Evolutionary conservation across 2,888 invertebrate species (phyloP), one percentile per base, ranked within the genome.

Genomic region (Liodrosophila aerea): DNA sequence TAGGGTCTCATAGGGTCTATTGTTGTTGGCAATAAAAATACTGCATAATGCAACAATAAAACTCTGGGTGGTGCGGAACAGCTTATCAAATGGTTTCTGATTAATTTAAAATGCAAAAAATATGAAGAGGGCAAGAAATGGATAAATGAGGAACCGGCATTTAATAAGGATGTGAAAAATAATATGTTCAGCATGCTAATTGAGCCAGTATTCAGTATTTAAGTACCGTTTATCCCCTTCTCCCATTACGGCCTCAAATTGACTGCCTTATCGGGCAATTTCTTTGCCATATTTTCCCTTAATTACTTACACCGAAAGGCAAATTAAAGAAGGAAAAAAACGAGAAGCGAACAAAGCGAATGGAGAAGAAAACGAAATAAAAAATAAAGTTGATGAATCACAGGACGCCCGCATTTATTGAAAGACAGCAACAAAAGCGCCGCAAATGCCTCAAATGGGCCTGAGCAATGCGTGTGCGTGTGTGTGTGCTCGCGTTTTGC

Each of bases 101-200:
- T 64, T 71, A 64, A 80, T 70, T 76, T 31, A 60, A 49, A 59
- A 37, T 53, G 46, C 56, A 43, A 31, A 41, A 52, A 45, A 39
- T 9, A 49, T 18, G 18, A 9, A n/a, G 12, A 40, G 12, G 7
- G 7, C 40, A 40, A 12, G 13, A 5, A 49, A 62, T 33, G 46
- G 46, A 4, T 16, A 22, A 49, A 9, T 5, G 13, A 15, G 7
- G 11, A 4, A 44, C 4, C 9, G n/a, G n/a, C 16, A 18, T 70
- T 78, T 78, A 80, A 78, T 78, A 78, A 83, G 78, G 83, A 78
- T 78, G 78, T 83, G 78, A 78, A 83, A 76, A 69, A 80, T 52
- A 29, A 40, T 41, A 41, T 76, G 69, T 56, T 60, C 60, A 52
- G 76, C 59, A 73, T 82, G 80, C 77, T 78, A 78, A 78, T 78